Evolutionary conservation across 2,797 vertebrate genomes (phyloP), one percentile per base, ranked within the genome.

Genomic region (Clarias platycephalus): DNA sequence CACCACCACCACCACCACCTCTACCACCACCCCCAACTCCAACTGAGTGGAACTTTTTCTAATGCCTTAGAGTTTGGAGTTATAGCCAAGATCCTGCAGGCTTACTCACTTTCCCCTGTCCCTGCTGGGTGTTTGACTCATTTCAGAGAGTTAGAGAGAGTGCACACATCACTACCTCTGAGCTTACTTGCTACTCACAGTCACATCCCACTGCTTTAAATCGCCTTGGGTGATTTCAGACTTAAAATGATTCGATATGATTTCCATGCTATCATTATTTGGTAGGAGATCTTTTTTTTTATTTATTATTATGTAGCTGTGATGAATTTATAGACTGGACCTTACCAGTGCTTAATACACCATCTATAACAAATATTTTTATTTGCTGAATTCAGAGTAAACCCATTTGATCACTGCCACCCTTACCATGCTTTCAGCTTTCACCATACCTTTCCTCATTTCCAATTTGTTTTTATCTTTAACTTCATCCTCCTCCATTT

Each of bases 81-180:
- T 4, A 9, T 31, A 8, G n/a, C 80, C 34, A 44, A 71, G 31
- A 71, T 44, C 40, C 72, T 55, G 55, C 40, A 78, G 84, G 9
- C 78, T 53, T 60, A 16, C 76, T 75, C 62, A 74, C 60, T 37
- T 37, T 82, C 24, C 37, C 28, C 16, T 71, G 28, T 70, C 37
- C 58, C 40, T 64, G 37, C 24, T 64, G n/a, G 70, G 76, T 67
- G 77, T 86, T 58, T 82, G 53, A 67, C 66, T 80, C 68, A 84
- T 86, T 85, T 64, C 5, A 57, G n/a, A 18, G 34, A 20, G 40
- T 62, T 60, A 37, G 40, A 22, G 79, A 68, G 24, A 71, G 53
- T 79, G 15, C 64, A 82, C 82, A 82, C 75, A 85, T 80, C 58
- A 81, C 28, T 81, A 68, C 22, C n/a, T 64, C 76, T 62, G 9